Percentiles rank a stretch among this genome's conserved stretches.
Evolutionary conservation across 2,888 invertebrate genomes (phyloP).

Genomic region (Heliothis peltigera): DNA sequence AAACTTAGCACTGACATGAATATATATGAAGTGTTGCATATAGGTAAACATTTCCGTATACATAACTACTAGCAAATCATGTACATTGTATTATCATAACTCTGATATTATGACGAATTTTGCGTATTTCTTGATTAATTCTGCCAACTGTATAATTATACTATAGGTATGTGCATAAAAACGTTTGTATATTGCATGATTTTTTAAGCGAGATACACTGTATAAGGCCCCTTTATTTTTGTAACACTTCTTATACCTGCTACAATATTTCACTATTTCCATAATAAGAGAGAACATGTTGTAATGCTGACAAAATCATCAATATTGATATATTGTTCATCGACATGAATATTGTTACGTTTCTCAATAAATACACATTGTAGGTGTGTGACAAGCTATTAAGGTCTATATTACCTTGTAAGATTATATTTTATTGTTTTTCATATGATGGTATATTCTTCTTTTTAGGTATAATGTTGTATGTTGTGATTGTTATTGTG

Average conservation of each 20-base stretch:
- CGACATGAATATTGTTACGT: constrained; percentile 39
- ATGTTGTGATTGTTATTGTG: constrained; percentile 17
- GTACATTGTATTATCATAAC: too few species aligned
- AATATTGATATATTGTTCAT: constrained; percentile 27
- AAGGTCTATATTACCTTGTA: constrained; percentile 14
- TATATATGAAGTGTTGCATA: too few species aligned
- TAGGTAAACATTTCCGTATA: too few species aligned
- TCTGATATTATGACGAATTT: too few species aligned
- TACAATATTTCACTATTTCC: constrained; percentile 21
- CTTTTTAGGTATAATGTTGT: constrained; percentile 10
- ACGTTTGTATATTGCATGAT: too few species aligned
- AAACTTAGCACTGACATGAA: background rate
- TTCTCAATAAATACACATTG: constrained; percentile 26
- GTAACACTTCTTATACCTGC: background rate
- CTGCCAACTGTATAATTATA: too few species aligned
- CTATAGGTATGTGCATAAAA: too few species aligned
- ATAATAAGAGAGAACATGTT: background rate
- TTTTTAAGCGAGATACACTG: too few species aligned
- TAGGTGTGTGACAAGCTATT: constrained; percentile 41
- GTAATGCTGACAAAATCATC: constrained; percentile 16
- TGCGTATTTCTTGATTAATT: too few species aligned
- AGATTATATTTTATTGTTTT: constrained; percentile 45
- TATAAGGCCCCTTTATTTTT: too few species aligned
- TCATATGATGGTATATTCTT: constrained; percentile 15
- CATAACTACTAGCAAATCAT: too few species aligned